Percentiles rank a stretch among this genome's conserved stretches.
Conservation (phyloP, 2,888 invertebrate species). For the Acrobasis suavella region DNA sequence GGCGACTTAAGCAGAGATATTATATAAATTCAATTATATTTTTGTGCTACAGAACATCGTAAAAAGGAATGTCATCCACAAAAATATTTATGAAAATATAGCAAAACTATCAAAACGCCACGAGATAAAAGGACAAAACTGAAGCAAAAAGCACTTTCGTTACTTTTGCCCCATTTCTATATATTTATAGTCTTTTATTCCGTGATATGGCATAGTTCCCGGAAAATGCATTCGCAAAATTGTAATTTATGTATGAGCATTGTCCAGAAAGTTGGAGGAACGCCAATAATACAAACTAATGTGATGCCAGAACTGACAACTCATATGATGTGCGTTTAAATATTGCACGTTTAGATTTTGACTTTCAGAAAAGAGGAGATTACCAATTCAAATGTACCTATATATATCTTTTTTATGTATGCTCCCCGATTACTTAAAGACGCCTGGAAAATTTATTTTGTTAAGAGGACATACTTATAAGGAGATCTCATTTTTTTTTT, state of each 20-base stretch:
- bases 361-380: too few species aligned
- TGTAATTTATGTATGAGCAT: conserved; percentile 58
- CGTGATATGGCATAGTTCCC: conserved; percentile 45
- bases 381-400: too few species aligned
- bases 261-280: conserved; percentile 47
- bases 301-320: not conserved
- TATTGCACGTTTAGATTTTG: too few species aligned
- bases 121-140: conserved; percentile 11
- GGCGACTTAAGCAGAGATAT: too few species aligned
- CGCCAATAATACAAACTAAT: conserved; percentile 40
- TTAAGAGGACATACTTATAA: too few species aligned
- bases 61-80: not conserved
- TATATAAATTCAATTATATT: not conserved
- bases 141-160: conserved; percentile 17
- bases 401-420: too few species aligned
- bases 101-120: conserved; percentile 10
- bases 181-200: conserved; percentile 22
- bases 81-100: conserved; percentile 7
- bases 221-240: conserved; percentile 49
- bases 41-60: not conserved
- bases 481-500: too few species aligned
- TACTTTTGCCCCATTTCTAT: conserved; percentile 20
- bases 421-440: too few species aligned
- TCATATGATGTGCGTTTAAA: not conserved
- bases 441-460: too few species aligned